phyloP scores from a whole-genome alignment of 2,888 invertebrate genomes.

The Agrotis clavis region DNA sequence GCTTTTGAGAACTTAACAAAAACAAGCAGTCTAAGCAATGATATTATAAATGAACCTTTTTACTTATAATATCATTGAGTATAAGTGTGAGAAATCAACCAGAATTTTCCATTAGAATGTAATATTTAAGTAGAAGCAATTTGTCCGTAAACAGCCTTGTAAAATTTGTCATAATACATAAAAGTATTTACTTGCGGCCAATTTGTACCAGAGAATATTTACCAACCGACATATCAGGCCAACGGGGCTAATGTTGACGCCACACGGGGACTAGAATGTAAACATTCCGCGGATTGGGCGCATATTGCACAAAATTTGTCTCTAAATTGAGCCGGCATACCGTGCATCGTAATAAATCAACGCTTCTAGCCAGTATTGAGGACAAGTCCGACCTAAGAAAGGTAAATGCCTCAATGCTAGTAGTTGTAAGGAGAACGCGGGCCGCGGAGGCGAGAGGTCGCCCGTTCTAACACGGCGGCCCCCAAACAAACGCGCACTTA shows the following conservation, averaged over 20 bases:
- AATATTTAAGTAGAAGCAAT: constrained; percentile 18
- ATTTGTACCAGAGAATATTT: constrained; percentile 59
- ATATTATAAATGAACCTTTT: no score
- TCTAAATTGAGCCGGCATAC: constrained; percentile 83
- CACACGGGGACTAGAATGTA: constrained; percentile 68
- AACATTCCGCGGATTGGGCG: constrained; percentile 72
- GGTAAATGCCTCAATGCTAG: constrained; percentile 89
- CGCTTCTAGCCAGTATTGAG: constrained; percentile 86
- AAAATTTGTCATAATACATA: constrained; percentile 44
- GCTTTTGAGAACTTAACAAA: not conserved
- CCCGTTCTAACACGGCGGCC: constrained; percentile 86
- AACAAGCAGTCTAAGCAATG: not conserved
- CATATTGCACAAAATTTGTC: constrained; percentile 86
- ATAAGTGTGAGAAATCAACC: not conserved
- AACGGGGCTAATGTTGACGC: constrained; percentile 73
- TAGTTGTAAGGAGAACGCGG: constrained; percentile 78
- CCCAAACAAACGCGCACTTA: constrained; percentile 86
- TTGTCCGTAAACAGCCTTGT: constrained; percentile 27
- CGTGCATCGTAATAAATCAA: constrained; percentile 87
- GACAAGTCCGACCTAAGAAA: constrained; percentile 89
- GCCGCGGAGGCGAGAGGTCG: constrained; percentile 85
- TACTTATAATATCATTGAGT: no score
- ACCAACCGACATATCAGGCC: constrained; percentile 66
- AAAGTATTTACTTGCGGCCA: constrained; percentile 43
- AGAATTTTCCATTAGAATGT: constrained; percentile 14